Conservation (phyloP, 23 tunicate species). For the Ascidia mentula region DNA sequence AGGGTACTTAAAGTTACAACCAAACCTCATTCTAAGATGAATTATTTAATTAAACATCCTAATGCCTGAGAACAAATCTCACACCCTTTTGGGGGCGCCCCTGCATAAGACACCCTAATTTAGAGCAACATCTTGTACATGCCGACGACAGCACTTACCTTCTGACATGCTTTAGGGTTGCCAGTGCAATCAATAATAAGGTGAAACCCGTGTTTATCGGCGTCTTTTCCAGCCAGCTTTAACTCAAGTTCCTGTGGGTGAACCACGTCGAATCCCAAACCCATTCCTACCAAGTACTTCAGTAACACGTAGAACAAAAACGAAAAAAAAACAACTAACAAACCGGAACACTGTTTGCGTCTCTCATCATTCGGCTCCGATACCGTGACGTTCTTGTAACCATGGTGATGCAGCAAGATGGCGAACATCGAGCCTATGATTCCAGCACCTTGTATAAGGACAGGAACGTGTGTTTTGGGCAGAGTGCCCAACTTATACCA, state of each 20-base stretch:
- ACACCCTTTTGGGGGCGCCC: no score
- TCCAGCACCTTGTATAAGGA: slow-evolving; percentile 91
- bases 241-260: slow-evolving; percentile 65
- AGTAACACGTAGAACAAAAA: no score
- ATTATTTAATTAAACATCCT: no score
- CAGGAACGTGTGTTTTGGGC: slow-evolving; percentile 27
- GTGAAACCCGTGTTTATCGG: slow-evolving; percentile 56
- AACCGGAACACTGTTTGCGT: slow-evolving; percentile 58
- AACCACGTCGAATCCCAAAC: slow-evolving; percentile 5
- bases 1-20: no score
- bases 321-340: neutral
- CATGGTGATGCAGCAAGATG: slow-evolving; percentile 54
- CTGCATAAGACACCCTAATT: no score
- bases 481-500: slow-evolving; percentile 62
- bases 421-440: slow-evolving; percentile 83
- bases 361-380: slow-evolving; percentile 72
- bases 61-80: no score
- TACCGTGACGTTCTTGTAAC: slow-evolving; percentile 79
- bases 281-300: no score
- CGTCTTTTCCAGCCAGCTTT: slow-evolving; percentile 47
- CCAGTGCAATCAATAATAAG: slow-evolving; percentile 18
- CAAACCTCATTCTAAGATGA: no score
- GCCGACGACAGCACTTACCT: neutral
- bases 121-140: no score
- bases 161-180: neutral